Base-by-base conservation (phyloP, 2,797 vertebrate genomes). In the Falco peregrinus region DNA sequence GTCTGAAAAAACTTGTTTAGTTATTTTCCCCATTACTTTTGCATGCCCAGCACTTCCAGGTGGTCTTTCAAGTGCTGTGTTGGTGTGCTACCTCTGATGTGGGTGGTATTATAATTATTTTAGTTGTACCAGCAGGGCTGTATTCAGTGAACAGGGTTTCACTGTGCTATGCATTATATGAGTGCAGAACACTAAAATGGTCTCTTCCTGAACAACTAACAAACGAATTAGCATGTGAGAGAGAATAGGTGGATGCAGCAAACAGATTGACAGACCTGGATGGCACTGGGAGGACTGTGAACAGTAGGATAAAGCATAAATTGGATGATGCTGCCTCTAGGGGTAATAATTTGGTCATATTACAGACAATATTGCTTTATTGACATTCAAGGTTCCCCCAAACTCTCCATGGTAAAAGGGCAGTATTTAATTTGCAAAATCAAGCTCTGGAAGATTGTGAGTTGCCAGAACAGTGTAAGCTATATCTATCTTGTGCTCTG, bases 21-120 rank as follows among this genome's bases (percentile, higher is more conserved):
- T 82, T 85, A 39, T 92, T 90, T 92, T 84, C 6, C 7, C 10
- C 16, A 54, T 76, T 91, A 53, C 26, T 91, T 83, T 60, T 82
- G 33, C 45, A 56, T 67, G 16, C 37, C 48, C 64, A 80, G 54
- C 78, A 85, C 16, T 94, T 92, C 51, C 67, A 80, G 78, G 78
- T 80, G 64, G 77, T 89, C 83, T 90, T 86, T 86, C 75, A 91
- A 94, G n/a, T 74, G 35, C 35, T 89, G 15, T 69, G 11, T 77
- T 91, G 35, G n/a, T 90, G 43, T 92, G 39, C 51, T 82, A 56
- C 63, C 39, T 87, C 67, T 90, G 84, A 67, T 9, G 68, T 90
- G 84, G 65, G 77, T 95, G 90, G 74, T 94, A 65, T 86, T 19
- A 13, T 92, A 76, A 80, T 95, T 94, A 77, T 77, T 89, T 95